Base-by-base conservation (phyloP, 2,797 vertebrate species). In the Petrocephalus sullivani region DNA sequence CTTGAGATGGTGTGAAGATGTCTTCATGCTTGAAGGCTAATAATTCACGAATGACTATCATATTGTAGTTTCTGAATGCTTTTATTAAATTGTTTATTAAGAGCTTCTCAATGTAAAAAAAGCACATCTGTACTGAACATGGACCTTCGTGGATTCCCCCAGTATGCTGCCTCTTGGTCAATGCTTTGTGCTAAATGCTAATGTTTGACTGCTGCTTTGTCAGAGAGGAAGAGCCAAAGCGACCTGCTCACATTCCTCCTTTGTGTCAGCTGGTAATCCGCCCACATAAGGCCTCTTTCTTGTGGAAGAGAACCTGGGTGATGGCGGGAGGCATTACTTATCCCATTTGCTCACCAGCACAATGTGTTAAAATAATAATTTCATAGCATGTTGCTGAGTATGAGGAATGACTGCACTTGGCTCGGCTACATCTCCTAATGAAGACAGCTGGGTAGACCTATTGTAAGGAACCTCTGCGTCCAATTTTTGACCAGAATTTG, bases 181-280 rank as follows among this genome's bases (percentile, higher is more conserved):
- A 19, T 57, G 56, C 56, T 57, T 57, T 57, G 56, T 1, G 56
- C 41, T 81, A 81, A 81, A 81, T 81, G 75, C 33, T 75, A 37
- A 71, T 71, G 4, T 37, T 71, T 71, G 64, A 71, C 64, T 14
- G 64, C 64, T 71, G 61, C 64, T 71, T 37, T 71, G 64, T 71
- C 28, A 33, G 64, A 14, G 28, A 37, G 85, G 49, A 51, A 78
- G 51, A 54, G 23, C 14, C 28, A 67, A 19, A 41, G 71, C 21
- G 54, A 51, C 64, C 37, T 87, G 51, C 46, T 87, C 71, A 23
- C 51, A 57, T 61, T 23, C 75, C 88, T 85, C 87, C 87, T 91
- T 89, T 89, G 90, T 91, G 88, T 90, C 87, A 81, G 87, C 90
- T 23, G 85, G 33, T 89, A 58, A 86, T 78, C 88, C 64, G 10